Conservation (phyloP, 2,797 vertebrate genomes). For the Lepus townsendii region DNA sequence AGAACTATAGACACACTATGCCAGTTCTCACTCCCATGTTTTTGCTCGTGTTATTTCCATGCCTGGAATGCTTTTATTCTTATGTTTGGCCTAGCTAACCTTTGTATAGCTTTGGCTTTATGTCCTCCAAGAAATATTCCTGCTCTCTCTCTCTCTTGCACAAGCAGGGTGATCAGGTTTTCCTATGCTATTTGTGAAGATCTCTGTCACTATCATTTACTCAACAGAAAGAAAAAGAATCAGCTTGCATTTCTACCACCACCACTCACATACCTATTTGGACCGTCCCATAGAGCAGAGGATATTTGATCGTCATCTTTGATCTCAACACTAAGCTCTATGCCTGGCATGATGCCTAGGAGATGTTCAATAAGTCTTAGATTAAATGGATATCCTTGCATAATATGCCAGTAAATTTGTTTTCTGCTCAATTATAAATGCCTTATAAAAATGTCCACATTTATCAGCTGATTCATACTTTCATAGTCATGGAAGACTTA, state of each 20-base stretch:
- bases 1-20: neutral
- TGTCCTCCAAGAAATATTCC: neutral
- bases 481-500: neutral
- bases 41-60: neutral
- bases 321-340: neutral
- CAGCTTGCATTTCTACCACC: neutral
- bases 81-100: neutral
- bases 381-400: neutral
- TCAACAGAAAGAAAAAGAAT: neutral
- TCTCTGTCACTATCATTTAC: neutral
- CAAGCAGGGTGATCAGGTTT: neutral
- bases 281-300: constrained; percentile 34
- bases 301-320: neutral
- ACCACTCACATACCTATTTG: neutral
- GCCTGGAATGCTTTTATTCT: neutral
- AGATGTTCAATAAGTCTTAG: constrained; percentile 10
- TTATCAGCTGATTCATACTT: constrained; percentile 64
- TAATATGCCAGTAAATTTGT: constrained; percentile 42
- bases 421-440: constrained; percentile 24
- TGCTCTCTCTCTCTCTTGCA: neutral
- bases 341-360: neutral
- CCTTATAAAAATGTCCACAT: constrained; percentile 39
- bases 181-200: neutral
- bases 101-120: neutral
- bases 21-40: neutral